A percentile compares a stretch with the other conserved stretches of the same genome.
Conservation (phyloP, 2,113 vertebrate species). For the Chamaetylas fuelleborni region DNA sequence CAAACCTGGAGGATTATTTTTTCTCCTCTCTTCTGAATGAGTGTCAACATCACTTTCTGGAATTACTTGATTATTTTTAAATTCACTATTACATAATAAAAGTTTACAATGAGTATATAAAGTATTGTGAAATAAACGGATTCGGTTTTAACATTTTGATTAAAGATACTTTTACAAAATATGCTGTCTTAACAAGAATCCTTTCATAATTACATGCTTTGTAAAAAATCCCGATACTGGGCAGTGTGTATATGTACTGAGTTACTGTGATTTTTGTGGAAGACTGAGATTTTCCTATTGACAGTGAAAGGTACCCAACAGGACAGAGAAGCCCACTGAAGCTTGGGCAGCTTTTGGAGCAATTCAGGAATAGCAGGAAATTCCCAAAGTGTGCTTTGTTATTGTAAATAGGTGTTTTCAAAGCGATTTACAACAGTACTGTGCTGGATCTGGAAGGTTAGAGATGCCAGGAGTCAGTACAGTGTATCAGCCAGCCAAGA, state of each 20-base stretch:
- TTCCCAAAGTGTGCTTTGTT: neutral
- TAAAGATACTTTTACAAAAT: slow-evolving; percentile 31
- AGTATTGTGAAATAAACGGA: neutral
- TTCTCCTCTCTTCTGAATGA: neutral
- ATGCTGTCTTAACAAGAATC: neutral
- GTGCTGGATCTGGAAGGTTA: neutral
- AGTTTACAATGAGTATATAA: neutral
- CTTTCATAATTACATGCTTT: neutral
- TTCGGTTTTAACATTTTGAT: neutral
- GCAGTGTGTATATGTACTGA: neutral
- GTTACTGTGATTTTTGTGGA: neutral
- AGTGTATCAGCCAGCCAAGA: neutral
- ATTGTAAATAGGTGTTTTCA: neutral
- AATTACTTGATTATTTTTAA: neutral
- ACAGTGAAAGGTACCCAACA: neutral
- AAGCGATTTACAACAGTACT: neutral
- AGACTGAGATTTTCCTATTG: neutral
- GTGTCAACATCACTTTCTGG: neutral
- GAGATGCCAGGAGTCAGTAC: neutral
- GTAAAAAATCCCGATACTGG: neutral
- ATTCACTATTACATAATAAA: neutral
- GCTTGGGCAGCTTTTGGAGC: neutral
- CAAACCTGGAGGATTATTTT: neutral
- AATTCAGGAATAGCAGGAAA: neutral
- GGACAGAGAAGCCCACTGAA: neutral